Evolutionary conservation across 2,113 vertebrate species (phyloP), one percentile per base, ranked within the genome.

Genomic region (Mormyrus lacerda): DNA sequence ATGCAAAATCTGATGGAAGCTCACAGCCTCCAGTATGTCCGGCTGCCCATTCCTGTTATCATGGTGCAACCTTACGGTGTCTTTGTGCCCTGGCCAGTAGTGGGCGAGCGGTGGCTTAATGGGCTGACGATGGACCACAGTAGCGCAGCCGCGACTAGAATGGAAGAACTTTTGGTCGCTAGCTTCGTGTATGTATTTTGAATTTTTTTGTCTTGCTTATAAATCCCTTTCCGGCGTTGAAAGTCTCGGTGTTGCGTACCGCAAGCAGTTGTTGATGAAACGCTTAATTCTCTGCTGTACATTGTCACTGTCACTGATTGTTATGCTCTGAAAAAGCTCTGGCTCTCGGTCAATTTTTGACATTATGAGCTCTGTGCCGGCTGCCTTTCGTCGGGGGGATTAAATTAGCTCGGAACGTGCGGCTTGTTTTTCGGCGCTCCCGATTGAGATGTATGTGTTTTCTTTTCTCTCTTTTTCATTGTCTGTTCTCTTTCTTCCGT

Each of bases 251-350:
- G 44, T 88, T 61, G 5, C 53, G 21, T 47, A 61, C 58, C 55
- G 9, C 35, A 53, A 15, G 39, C 31, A 53, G 5, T 24, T 65
- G 53, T 65, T 88, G 87, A 65, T 42, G 87, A 65, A 53, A 45
- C 87, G 21, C 39, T 88, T n/a, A 65, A 53, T 45, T 55, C 87
- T 88, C 73, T 79, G 73, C 73, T 79, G 73, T 79, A 79, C 73
- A 79, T 79, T 79, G 73, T 79, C 73, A 79, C 73, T 79, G 73
- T 79, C 73, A 42, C 73, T 79, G 31, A 79, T 79, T 79, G 73
- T 79, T 79, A 79, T 79, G 73, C 35, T 79, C 35, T 42, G 31
- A 79, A 69, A 79, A 79, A 79, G 73, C 31, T 79, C 11, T 87
- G 86, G 87, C 39, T 61, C 35, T 65, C 39, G 87, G 87, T 65